Percentiles rank a stretch among this genome's conserved stretches.
These are phyloP conservation scores for Pseudococcus jackbeardsleyi DNA, from an alignment of 2,888 invertebrate genomes.

Conservation along the genomic window DNA sequence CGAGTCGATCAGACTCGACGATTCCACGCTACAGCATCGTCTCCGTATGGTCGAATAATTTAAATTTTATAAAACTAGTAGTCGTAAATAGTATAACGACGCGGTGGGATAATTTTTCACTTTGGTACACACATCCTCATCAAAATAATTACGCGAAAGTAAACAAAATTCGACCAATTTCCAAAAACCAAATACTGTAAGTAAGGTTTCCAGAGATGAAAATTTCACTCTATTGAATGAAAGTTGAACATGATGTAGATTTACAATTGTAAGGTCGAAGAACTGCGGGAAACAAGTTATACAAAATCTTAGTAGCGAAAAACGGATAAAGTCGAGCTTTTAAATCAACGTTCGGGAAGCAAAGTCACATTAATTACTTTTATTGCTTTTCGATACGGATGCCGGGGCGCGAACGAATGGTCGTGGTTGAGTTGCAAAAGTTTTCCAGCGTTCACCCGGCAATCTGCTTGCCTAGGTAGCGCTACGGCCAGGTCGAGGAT, in stretches of 20 bases:
- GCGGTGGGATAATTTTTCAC: neutral
- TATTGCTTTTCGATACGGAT: constrained; percentile 27
- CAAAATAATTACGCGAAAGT: neutral
- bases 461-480: neutral
- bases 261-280: neutral
- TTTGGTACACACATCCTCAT: neutral
- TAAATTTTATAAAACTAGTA: neutral
- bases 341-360: constrained; percentile 31
- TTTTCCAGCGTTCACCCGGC: neutral
- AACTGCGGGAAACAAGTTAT: neutral
- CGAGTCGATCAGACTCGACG: neutral
- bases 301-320: constrained; percentile 3
- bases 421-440: constrained; percentile 25
- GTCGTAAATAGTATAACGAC: neutral
- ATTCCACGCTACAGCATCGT: neutral
- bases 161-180: neutral
- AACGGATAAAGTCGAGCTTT: constrained; percentile 36
- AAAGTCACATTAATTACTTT: constrained; percentile 43
- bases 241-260: neutral
- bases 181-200: too few relatives aligned
- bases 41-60: constrained; percentile 5
- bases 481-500: neutral
- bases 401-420: neutral
- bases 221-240: neutral
- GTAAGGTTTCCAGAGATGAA: neutral